These are phyloP conservation scores for Amaurobius ferox DNA, from an alignment of 2,888 invertebrate species.

Conservation along the genomic window DNA sequence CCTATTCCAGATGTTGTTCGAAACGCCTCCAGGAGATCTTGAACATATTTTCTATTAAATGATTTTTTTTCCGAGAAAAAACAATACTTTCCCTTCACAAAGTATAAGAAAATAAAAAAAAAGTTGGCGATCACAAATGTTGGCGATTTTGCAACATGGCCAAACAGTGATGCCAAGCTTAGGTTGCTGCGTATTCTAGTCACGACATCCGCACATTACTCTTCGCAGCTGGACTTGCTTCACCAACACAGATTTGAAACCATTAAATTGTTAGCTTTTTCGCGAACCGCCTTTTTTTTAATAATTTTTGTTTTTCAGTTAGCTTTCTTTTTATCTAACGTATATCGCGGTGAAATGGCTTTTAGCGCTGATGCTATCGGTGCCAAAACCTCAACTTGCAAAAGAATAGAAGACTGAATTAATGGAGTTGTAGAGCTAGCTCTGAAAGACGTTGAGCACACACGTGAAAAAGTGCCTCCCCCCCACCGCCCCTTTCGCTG, in stretches of 20 bases:
- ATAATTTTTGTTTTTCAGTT: not conserved
- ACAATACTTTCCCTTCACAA: too few relatives aligned
- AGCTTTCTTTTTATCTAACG: not conserved
- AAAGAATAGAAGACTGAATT: not conserved
- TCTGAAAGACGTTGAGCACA: too few relatives aligned
- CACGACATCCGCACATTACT: constrained; percentile 59
- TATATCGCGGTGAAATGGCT: not conserved
- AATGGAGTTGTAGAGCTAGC: not conserved
- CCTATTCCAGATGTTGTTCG: too few relatives aligned
- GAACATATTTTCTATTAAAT: too few relatives aligned
- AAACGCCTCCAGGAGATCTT: too few relatives aligned
- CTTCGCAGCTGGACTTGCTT: constrained; percentile 40
- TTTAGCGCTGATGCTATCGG: constrained; percentile 25
- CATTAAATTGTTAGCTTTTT: constrained; percentile 36
- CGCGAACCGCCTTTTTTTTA: not conserved
- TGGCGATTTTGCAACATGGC: too few relatives aligned
- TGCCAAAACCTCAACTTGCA: not conserved
- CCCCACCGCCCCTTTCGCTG: too few relatives aligned
- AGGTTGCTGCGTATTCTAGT: constrained; percentile 36
- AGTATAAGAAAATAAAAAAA: too few relatives aligned
- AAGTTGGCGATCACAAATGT: too few relatives aligned
- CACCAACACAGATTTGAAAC: constrained; percentile 38
- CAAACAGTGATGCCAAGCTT: too few relatives aligned
- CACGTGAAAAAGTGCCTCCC: too few relatives aligned
- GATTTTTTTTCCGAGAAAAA: too few relatives aligned